Evolutionary conservation across 2,888 invertebrate genomes (phyloP), one percentile per base, ranked within the genome.

Genomic region (Nemapogon koenigi): DNA sequence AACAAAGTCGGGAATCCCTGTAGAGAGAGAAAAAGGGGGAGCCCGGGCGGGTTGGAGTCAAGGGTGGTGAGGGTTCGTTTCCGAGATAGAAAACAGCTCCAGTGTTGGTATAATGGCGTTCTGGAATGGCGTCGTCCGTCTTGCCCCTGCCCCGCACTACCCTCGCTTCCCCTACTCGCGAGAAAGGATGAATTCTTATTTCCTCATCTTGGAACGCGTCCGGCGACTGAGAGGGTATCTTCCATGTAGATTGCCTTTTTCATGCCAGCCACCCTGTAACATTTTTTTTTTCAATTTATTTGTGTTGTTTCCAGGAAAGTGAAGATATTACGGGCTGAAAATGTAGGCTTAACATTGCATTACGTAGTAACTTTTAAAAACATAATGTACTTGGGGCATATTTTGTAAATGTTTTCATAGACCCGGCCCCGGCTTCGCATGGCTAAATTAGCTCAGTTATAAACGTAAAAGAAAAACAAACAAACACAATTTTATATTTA

Each of bases 101-200:
- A 68, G 81, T 72, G 82, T 81, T 83, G 79, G 83, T 83, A 83
- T 84, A 84, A 84, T 83, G 84, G 83, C 80, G 83, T 83, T 83
- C 81, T 81, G 84, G 83, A 86, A 85, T 85, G 82, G 82, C 83
- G 82, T 83, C 83, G 83, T 84, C 82, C 83, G 81, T 84, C 84
- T 83, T 83, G 70, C 68, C 65, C 69, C 73, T 69, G 60, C 59
- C 64, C 62, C 54, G 55, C 57, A 50, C 51, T 52, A 52, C 52
- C 50, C 47, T 49, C 48, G 49, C 39, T 49, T 44, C 68, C 51
- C 55, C 60, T 59, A 64, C 55, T 57, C 62, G 67, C 69, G 71
- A 66, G 73, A 72, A 72, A 73, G 76, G 78, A 80, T 78, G 78
- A 78, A 79, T 79, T 78, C 78, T 79, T 76, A 79, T 79, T 78